Evolutionary conservation across 2,888 invertebrate species (phyloP), one percentile per base, ranked within the genome.

Genomic region (Seira musarum): DNA sequence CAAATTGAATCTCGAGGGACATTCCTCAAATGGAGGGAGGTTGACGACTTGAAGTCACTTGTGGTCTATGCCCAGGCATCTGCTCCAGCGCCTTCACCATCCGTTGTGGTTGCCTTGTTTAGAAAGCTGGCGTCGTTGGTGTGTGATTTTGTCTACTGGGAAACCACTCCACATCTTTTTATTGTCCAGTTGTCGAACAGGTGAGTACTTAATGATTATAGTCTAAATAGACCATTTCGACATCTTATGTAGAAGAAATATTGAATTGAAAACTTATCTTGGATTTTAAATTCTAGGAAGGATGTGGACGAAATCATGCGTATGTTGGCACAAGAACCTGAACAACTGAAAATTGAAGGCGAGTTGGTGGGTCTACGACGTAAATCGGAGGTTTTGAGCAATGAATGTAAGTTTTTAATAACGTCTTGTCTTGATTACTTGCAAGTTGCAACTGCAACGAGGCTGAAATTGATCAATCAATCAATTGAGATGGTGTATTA

Each of bases 11-110:
- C 46, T 17, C 57, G 71, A 19, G 25, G 40, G 1, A 65, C 71
- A 1, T 78, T 78, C 40, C 70, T 78, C 3, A 78, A 78, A 1
- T 78, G 77, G 77, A 71, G 60, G 40, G 64, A 60, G 5, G 66
- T 71, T 2, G 71, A 78, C 3, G 30, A 78, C 22, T 8, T 66
- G 24, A 65, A 24, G 22, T 17, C 65, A 1, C 35, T 78, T 10
- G 66, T 78, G 24, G 65, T 78, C 1, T 24, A 65, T 30, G 65
- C 46, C 30, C 2, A 21, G 25, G 1, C 19, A 10, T n/a, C 21
- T 15, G n/a, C 53, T 3, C 64, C 65, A 8, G n/a, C 15, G 15
- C 77, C 77, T 0, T 21, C 10, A 1, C 76, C 76, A 13, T 49
- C 76, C 1, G 71, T 66, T 10, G 46, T 78, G 6, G 2, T 73